phyloP scores from a whole-genome alignment of 1,140 invertebrate species.

The Anthonomus grandis region DNA sequence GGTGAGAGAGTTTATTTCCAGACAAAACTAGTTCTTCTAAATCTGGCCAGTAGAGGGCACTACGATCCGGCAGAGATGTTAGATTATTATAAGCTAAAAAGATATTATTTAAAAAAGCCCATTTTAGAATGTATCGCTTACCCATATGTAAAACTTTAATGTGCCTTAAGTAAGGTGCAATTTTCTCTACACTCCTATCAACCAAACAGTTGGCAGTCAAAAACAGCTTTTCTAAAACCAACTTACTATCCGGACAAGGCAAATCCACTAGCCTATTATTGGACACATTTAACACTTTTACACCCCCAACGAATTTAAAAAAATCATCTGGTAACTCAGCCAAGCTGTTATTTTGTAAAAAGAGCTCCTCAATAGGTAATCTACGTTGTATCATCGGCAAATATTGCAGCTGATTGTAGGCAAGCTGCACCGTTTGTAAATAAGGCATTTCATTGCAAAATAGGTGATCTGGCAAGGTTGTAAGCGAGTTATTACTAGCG shows the following conservation, averaged over 20 bases:
- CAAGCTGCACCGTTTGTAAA: conserved; percentile 67
- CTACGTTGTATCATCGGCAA: conserved; percentile 67
- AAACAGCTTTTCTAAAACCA: conserved; percentile 67
- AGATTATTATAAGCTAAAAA: conserved; percentile 71
- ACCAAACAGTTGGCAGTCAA: conserved; percentile 75
- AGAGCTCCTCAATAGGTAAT: conserved; percentile 65
- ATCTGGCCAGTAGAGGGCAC: conserved; percentile 70
- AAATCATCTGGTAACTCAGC: conserved; percentile 70
- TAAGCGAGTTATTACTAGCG: conserved; percentile 71
- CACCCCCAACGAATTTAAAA: conserved; percentile 66
- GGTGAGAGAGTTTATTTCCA: conserved; percentile 72
- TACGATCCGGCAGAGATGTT: conserved; percentile 69
- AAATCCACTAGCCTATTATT: conserved; percentile 72
- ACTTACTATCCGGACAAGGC: conserved; percentile 57
- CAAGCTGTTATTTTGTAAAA: conserved; percentile 74
- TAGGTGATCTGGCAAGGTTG: conserved; percentile 65
- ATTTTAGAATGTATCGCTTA: neutral
- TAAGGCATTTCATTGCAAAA: conserved; percentile 67
- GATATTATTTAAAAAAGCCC: neutral
- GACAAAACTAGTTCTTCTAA: conserved; percentile 79
- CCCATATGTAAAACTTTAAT: conserved; percentile 64
- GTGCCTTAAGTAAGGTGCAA: conserved; percentile 54
- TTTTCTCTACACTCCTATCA: conserved; percentile 65
- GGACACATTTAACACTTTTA: conserved; percentile 71
- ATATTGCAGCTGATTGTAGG: conserved; percentile 70